These are phyloP conservation scores for Microplitis mediator DNA, from an alignment of 1,140 invertebrate species.

Conservation along the genomic window DNA sequence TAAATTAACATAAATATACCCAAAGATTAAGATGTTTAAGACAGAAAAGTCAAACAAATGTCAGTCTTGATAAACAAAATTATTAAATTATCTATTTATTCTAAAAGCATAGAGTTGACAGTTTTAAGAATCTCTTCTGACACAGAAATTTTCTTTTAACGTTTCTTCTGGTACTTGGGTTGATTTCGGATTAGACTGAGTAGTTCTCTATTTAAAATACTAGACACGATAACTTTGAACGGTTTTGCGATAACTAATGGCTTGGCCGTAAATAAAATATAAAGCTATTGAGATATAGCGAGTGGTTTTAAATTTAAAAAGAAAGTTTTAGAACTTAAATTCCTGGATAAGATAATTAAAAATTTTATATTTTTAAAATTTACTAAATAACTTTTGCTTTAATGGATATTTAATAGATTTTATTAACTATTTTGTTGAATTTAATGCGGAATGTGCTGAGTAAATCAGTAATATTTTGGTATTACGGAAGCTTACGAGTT, in stretches of 20 bases:
- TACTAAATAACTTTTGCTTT: too few species aligned
- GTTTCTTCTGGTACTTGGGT: too few species aligned
- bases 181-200: too few species aligned
- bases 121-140: background rate
- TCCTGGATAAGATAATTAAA: too few species aligned
- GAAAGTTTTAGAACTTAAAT: background rate
- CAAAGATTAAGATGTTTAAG: background rate
- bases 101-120: background rate
- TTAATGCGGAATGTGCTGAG: too few species aligned
- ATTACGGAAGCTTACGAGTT: background rate
- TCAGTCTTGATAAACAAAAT: background rate
- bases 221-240: constrained; percentile 29
- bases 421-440: too few species aligned
- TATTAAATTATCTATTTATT: background rate
- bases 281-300: background rate
- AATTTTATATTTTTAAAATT: too few species aligned
- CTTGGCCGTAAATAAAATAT: background rate
- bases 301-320: background rate
- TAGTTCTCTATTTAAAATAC: background rate
- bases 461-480: background rate
- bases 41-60: background rate
- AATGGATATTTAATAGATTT: too few species aligned
- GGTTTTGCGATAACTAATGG: constrained; percentile 48
- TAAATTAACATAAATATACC: background rate
- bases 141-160: too few species aligned